Percentiles rank a stretch among this genome's conserved stretches.
phyloP scores from a whole-genome alignment of 2,888 invertebrate species.

The Chloroclystis v-ata region DNA sequence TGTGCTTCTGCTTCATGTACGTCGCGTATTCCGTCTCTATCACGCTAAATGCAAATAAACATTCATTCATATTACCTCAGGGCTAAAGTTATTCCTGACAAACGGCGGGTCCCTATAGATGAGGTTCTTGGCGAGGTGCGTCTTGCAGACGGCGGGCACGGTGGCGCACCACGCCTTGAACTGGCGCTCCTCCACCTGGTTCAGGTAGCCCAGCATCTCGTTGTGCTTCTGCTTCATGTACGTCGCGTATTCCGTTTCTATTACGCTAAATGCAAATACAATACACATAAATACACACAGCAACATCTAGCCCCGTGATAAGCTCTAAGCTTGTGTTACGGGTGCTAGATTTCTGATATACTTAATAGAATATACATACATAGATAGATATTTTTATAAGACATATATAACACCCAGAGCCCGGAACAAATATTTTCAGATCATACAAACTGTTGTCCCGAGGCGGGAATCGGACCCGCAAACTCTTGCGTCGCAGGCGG shows the following conservation, averaged over 20 bases:
- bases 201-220: slow-evolving; percentile 82
- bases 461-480: no score
- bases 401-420: no score
- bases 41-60: no score
- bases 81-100: slow-evolving; percentile 82
- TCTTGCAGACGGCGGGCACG: slow-evolving; percentile 81
- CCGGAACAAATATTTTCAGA: no score
- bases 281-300: no score
- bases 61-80: slow-evolving; percentile 78
- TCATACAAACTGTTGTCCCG: no score
- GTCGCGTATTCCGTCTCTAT: slow-evolving; percentile 77
- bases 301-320: no score
- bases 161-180: slow-evolving; percentile 83
- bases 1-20: slow-evolving; percentile 78
- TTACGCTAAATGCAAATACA: slow-evolving; percentile 61
- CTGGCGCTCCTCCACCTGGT: slow-evolving; percentile 78
- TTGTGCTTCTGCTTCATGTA: slow-evolving; percentile 80
- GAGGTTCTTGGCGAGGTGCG: slow-evolving; percentile 79
- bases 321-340: no score
- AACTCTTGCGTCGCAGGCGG: no score
- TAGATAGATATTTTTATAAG: no score
- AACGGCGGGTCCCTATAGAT: slow-evolving; percentile 76
- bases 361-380: no score
- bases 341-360: no score
- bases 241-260: slow-evolving; percentile 76